These are phyloP conservation scores for Thymelicus acteon DNA, from an alignment of 2,888 invertebrate species.

Conservation along the genomic window DNA sequence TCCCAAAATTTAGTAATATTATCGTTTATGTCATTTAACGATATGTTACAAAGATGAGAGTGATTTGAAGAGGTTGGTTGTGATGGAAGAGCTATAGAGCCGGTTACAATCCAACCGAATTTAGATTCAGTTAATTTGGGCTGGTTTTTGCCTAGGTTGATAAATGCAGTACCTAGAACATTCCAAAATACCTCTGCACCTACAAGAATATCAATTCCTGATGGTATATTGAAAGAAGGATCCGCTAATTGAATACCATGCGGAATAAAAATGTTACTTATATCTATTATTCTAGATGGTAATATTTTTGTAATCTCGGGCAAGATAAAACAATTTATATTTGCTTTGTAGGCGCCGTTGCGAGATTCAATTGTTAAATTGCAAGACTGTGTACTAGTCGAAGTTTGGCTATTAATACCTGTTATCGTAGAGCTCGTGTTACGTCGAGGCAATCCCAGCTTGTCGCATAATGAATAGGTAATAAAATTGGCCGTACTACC, in stretches of 20 bases:
- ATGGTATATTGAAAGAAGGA: too few relatives aligned
- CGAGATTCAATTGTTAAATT: too few relatives aligned
- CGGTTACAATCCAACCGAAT: constrained; percentile 16
- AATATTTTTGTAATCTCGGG: too few relatives aligned
- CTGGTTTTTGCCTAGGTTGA: constrained; percentile 7
- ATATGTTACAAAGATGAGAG: background rate
- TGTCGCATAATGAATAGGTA: constrained; percentile 33
- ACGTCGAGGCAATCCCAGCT: constrained; percentile 35
- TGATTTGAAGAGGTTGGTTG: background rate
- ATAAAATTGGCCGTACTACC: constrained; percentile 41
- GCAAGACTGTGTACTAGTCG: too few relatives aligned
- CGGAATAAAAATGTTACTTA: too few relatives aligned
- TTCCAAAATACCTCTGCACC: constrained; percentile 41
- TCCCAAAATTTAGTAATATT: too few relatives aligned
- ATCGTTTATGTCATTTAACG: background rate
- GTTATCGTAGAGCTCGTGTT: constrained; percentile 37
- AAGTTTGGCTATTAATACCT: constrained; percentile 37
- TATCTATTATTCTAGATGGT: too few relatives aligned
- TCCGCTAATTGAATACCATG: too few relatives aligned
- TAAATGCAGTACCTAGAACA: constrained; percentile 21
- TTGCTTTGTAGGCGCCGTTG: too few relatives aligned
- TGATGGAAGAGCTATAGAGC: background rate
- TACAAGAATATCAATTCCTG: too few relatives aligned
- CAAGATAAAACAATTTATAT: too few relatives aligned
- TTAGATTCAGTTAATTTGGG: background rate